These are phyloP conservation scores for Drosophila subquinaria DNA, from an alignment of 2,888 invertebrate species.

Conservation along the genomic window DNA sequence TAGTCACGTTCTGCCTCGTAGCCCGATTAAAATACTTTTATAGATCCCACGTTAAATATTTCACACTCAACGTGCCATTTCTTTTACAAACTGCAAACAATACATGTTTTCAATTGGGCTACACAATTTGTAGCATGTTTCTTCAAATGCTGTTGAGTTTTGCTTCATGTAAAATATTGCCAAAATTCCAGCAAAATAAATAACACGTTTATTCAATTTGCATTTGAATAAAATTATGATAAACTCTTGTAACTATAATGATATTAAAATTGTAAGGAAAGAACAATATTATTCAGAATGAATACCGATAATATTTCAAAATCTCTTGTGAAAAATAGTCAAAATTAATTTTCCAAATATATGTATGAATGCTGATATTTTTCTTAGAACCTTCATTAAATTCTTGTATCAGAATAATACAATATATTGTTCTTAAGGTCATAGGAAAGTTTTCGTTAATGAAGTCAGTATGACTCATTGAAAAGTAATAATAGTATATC, in stretches of 20 bases:
- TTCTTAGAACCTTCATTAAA: not conserved
- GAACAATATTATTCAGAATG: too few species aligned
- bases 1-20: conserved; percentile 43
- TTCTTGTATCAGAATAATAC: not conserved
- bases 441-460: conserved; percentile 4
- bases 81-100: conserved; percentile 7
- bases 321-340: too few species aligned
- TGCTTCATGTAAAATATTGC: not conserved
- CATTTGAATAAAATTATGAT: not conserved
- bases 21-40: conserved; percentile 6
- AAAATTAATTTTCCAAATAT: too few species aligned
- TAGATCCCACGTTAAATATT: conserved; percentile 31
- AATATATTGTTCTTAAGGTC: not conserved
- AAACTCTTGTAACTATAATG: not conserved
- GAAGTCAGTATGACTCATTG: not conserved
- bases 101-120: conserved; percentile 11
- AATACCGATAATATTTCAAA: too few species aligned
- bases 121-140: not conserved
- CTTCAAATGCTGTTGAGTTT: not conserved
- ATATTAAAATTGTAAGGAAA: too few species aligned
- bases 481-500: not conserved
- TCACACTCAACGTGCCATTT: conserved; percentile 25
- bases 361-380: too few species aligned
- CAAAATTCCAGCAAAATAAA: not conserved
- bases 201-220: not conserved